Evolutionary conservation across 2,113 vertebrate species (phyloP), one percentile per base, ranked within the genome.

Genomic region (Bucco capensis): DNA sequence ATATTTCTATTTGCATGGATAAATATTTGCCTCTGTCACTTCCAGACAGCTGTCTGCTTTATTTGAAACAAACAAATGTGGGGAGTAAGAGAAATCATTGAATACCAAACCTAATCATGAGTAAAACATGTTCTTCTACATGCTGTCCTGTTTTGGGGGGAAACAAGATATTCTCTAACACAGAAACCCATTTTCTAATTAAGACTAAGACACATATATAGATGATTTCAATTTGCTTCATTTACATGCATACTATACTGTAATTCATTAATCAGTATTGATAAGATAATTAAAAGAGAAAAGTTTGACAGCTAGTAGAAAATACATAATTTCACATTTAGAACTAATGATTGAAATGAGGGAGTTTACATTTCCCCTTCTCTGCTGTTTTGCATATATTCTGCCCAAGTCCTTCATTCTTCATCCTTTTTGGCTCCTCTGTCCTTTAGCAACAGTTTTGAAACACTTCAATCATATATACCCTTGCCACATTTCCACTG

Each of bases 91-190:
- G 2, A n/a, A 23, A 72, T 12, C 10, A 30, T 21, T 57, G 28
- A 69, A 76, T 24, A 76, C 37, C 2, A 6, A 27, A 22, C 8
- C 9, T 65, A 19, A 8, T 31, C 9, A 8, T 5, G 8, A 82
- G 13, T 47, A 74, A 74, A 54, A 19, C 4, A 24, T 4, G 5
- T n/a, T 61, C 19, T 58, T 53, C 31, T 51, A n/a, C 19, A 28
- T 4, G 8, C 3, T 49, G 1, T 4, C 8, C 9, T 60, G 4
- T 37, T 69, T 21, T 5, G 0, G 1, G 23, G n/a, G 10, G 10
- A 49, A 54, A 60, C 13, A 58, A 85, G 3, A 57, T 31, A 12
- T n/a, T 24, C 16, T 71, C 30, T 23, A 67, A 40, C 14, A 47
- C 2, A 18, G 19, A 12, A 46, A n/a, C 5, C 4, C 12, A 8